A percentile compares a stretch with the other conserved stretches of the same genome.
phyloP scores from a whole-genome alignment of 2,888 invertebrate genomes.

The Miltochrista miniata region DNA sequence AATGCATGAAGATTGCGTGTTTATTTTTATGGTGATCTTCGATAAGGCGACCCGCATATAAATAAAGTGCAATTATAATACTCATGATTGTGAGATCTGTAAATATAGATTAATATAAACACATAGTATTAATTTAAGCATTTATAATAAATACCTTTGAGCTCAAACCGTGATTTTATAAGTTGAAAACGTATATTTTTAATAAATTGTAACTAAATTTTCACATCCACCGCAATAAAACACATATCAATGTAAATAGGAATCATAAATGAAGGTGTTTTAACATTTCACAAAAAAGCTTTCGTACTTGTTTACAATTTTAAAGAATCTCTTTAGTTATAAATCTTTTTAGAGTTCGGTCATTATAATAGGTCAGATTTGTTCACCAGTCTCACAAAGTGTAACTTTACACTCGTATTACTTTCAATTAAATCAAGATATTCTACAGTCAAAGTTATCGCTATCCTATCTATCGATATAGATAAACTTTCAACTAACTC shows the following conservation, averaged over 20 bases:
- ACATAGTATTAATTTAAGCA: conserved; percentile 72
- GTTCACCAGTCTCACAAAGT: no score
- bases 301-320: conserved; percentile 19
- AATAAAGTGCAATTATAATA: conserved; percentile 83
- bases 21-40: conserved; percentile 64
- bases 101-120: conserved; percentile 64
- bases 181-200: conserved; percentile 38
- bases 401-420: no score
- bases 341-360: no score
- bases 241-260: conserved; percentile 72
- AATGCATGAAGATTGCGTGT: conserved; percentile 54
- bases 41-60: conserved; percentile 63
- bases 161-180: conserved; percentile 43
- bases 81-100: conserved; percentile 81
- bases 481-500: no score
- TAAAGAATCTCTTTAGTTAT: conserved; percentile 63
- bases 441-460: no score
- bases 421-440: no score
- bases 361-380: no score
- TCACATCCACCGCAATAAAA: conserved; percentile 65
- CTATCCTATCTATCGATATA: no score
- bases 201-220: conserved; percentile 33
- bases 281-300: conserved; percentile 18
- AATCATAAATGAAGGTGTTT: conserved; percentile 27
- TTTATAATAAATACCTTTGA: conserved; percentile 57